Conservation (phyloP, 2,113 vertebrate species). For the Steatornis caripensis region DNA sequence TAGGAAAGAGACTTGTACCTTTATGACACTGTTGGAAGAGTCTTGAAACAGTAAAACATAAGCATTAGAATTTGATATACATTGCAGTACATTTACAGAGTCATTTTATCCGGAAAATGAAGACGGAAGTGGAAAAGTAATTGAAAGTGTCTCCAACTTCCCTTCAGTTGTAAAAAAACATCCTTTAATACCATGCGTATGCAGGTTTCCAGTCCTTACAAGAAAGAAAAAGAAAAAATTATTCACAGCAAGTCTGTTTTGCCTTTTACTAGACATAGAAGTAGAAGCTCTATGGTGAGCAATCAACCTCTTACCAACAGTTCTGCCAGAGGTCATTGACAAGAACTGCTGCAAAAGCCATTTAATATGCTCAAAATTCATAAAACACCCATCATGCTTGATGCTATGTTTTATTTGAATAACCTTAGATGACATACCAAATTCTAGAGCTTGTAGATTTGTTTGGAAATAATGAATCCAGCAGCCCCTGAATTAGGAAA, state of each 20-base stretch:
- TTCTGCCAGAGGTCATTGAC: background rate
- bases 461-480: background rate
- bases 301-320: background rate
- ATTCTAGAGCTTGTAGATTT: background rate
- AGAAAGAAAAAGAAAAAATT: background rate
- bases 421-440: constrained; percentile 19
- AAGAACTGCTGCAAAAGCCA: background rate
- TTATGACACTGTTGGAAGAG: background rate
- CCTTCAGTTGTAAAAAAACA: background rate
- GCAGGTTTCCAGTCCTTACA: background rate
- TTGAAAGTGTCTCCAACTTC: background rate
- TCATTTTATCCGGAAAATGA: background rate
- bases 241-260: background rate
- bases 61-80: background rate
- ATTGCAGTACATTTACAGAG: background rate
- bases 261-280: background rate
- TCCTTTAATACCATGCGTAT: background rate
- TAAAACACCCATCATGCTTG: background rate
- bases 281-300: background rate
- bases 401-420: background rate
- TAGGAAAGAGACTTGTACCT: background rate
- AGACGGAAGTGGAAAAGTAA: background rate
- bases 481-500: background rate
- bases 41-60: background rate
- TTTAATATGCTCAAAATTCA: background rate